Evolutionary conservation across 2,888 invertebrate species (phyloP).

Genomic region (Syrista parreyssii): DNA sequence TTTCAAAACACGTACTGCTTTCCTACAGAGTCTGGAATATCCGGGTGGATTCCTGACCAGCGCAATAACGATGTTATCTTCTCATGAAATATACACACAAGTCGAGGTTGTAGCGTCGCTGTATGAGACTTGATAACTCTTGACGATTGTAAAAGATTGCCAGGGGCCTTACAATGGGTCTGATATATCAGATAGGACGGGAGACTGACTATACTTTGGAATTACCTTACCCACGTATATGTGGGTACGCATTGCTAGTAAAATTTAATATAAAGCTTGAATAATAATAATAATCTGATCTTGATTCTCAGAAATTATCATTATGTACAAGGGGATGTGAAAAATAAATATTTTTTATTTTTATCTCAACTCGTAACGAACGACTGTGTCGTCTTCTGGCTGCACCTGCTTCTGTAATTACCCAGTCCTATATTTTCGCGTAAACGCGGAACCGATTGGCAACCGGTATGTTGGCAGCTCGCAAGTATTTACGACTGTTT

Average conservation of each 20-base stretch:
- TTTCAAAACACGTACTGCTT: background rate
- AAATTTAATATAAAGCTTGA: background rate
- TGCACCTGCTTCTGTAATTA: background rate
- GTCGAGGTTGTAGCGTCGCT: constrained; percentile 22
- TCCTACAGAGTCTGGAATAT: constrained; percentile 23
- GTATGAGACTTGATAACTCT: constrained; percentile 33
- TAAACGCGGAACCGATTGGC: constrained; percentile 7
- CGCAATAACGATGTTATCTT: constrained; percentile 40
- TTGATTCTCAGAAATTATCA: background rate
- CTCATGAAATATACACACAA: constrained; percentile 40
- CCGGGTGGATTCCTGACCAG: constrained; percentile 44
- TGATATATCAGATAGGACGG: background rate
- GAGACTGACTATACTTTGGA: background rate
- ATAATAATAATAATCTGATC: background rate
- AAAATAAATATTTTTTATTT: background rate
- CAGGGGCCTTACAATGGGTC: constrained; percentile 18
- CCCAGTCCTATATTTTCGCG: background rate
- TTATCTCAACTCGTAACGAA: background rate
- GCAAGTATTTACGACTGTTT: background rate
- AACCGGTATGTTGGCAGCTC: background rate
- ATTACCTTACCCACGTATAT: background rate
- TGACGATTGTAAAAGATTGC: constrained; percentile 22
- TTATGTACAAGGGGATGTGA: background rate
- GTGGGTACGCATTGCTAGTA: background rate
- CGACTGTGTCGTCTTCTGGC: background rate